Percentiles rank a stretch among this genome's conserved stretches.
phyloP scores from a whole-genome alignment of 2,113 vertebrate genomes.

The Philantomba maxwellii region DNA sequence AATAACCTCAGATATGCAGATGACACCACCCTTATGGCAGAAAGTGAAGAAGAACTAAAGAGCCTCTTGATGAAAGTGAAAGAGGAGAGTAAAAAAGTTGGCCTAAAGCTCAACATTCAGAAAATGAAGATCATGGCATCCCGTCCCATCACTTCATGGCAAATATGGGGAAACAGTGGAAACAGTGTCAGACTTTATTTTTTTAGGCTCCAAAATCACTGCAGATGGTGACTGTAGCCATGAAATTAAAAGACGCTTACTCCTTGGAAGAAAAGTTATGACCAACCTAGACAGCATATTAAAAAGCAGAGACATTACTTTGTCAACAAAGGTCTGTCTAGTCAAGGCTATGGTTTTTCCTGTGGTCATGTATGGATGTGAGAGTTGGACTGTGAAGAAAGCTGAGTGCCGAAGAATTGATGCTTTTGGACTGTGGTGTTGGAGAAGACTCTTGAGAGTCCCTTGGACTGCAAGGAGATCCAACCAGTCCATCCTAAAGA shows the following conservation, averaged over 20 bases:
- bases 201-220: fast-evolving
- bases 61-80: too few relatives aligned
- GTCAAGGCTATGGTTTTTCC: neutral
- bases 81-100: too few relatives aligned
- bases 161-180: neutral
- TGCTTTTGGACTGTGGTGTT: neutral
- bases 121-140: too few relatives aligned
- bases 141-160: neutral
- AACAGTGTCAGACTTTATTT: neutral
- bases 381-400: neutral
- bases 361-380: neutral
- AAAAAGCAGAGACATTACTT: neutral
- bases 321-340: neutral
- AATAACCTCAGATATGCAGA: too few relatives aligned
- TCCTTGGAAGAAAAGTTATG: neutral
- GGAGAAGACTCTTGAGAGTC: neutral
- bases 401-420: neutral
- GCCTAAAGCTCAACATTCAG: too few relatives aligned
- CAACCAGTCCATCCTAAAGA: neutral
- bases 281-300: neutral
- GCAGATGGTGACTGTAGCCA: neutral
- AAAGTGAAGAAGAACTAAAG: too few relatives aligned
- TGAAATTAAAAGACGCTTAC: neutral
- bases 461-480: neutral
- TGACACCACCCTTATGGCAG: too few relatives aligned